Conservation (phyloP, 2,888 invertebrate species). For the Thysanoteuthis rhombus region DNA sequence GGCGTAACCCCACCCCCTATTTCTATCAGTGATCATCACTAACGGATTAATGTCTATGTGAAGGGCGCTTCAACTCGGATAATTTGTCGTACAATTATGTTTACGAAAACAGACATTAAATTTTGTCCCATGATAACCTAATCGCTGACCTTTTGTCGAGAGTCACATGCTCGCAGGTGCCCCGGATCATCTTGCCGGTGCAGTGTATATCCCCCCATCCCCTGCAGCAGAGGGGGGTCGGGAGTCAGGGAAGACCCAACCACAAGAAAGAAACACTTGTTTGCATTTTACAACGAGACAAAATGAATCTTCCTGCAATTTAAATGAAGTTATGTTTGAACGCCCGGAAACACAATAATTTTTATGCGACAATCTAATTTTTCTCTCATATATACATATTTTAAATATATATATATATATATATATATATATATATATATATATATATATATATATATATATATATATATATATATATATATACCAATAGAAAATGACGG, state of each 20-base stretch:
- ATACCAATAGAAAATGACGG: too few relatives aligned
- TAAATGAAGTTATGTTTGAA: neutral
- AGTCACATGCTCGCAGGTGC: neutral
- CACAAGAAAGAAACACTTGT: neutral
- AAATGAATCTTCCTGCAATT: neutral
- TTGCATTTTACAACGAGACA: neutral
- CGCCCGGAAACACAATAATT: neutral
- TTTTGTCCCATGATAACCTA: constrained; percentile 12
- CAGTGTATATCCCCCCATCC: too few relatives aligned
- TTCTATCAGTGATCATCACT: too few relatives aligned
- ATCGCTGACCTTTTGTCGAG: neutral
- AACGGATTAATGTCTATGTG: neutral
- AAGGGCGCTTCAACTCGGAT: neutral
- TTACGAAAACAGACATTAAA: constrained; percentile 12
- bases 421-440: neutral
- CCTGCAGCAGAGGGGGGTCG: too few relatives aligned
- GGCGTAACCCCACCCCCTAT: too few relatives aligned
- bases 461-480: neutral
- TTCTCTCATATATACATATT: neutral
- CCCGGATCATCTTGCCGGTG: neutral
- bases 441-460: neutral
- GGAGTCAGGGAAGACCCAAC: too few relatives aligned
- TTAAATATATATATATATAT: too few relatives aligned
- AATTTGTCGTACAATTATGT: neutral
- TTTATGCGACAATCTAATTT: neutral